Base-by-base conservation (phyloP, 2,113 vertebrate species). In the Stegostoma tigrinum region DNA sequence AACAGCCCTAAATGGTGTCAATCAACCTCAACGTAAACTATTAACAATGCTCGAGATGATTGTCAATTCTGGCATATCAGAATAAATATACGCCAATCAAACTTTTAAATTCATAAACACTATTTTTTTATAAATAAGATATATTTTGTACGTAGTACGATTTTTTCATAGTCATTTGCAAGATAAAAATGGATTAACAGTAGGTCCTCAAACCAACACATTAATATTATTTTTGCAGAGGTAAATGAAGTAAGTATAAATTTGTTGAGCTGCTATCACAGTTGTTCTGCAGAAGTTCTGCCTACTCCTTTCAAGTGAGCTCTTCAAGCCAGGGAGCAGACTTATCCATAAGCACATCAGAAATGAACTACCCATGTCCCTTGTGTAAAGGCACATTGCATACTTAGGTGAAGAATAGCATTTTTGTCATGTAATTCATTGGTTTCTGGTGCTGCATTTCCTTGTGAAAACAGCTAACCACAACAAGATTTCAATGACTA, bases 51-150 rank as follows among this genome's bases (percentile, higher is more conserved):
- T 8, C 21, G 19, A 30, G 55, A 19, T 66, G 27, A 42, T n/a
- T 2, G 12, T 95, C 67, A 95, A 52, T 24, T 72, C 42, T 95
- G 21, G 24, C 42, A 72, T 14, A 17, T 14, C 27, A 52, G 15
- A 70, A 52, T 95, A 95, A 72, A 95, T 23, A 94, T 10, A 68
- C 70, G 61, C 68, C 91, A 42, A 68, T 68, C 66, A 94, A 94
- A 24, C 24, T 45, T 68, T 61, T 55, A 30, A 61, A 55, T 61
- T 61, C 34, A 90, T 90, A 30, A 61, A 90, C 87, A 61, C 87
- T 15, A 61, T 2, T 87, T 24, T 87, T 86, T 86, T 52, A 52
- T 42, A n/a, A 83, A 21, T 5, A 86, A 86, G 45, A 86, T 7
- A 90, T 15, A 90, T 89, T 30, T 3, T 55, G 12, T 90, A 61